Evolutionary conservation across 2,113 vertebrate species (phyloP).

Genomic region (Myrmophylax atrothorax): DNA sequence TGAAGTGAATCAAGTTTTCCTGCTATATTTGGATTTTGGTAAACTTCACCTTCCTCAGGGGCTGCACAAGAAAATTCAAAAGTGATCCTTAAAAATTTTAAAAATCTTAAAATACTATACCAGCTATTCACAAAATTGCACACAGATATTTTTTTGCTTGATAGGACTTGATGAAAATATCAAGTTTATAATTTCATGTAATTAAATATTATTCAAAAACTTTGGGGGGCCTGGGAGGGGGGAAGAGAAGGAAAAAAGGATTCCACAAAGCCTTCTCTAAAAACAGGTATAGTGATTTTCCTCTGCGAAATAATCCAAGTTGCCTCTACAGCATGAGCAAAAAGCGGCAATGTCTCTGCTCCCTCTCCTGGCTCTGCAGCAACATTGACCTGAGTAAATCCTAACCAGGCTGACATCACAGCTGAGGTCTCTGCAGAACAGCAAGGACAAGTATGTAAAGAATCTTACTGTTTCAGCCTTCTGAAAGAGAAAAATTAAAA

Average conservation of each 20-base stretch:
- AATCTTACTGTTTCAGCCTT: not conserved
- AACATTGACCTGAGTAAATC: not conserved
- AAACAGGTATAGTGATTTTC: not conserved
- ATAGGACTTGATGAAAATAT: not conserved
- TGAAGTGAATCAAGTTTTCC: not conserved
- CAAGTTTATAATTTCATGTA: not conserved
- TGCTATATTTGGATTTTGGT: not conserved
- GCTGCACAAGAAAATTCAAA: not conserved
- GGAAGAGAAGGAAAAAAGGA: not conserved
- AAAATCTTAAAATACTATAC: not conserved
- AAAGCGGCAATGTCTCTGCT: slow-evolving; percentile 43
- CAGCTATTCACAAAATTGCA: not conserved
- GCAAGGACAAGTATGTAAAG: not conserved
- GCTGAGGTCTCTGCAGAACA: not conserved
- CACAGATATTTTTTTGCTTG: not conserved
- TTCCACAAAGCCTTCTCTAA: not conserved
- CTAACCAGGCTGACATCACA: too few species aligned
- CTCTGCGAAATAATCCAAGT: not conserved
- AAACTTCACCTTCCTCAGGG: not conserved
- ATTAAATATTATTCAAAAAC: not conserved
- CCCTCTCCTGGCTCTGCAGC: slow-evolving; percentile 73
- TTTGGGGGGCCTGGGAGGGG: not conserved
- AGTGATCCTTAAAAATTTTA: not conserved
- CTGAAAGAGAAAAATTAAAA: not conserved
- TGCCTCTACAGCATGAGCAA: not conserved